A percentile compares a stretch with the other conserved stretches of the same genome.
These are phyloP conservation scores for Pristionchus arcanus DNA, from an alignment of 2,888 invertebrate species.

Conservation along the genomic window DNA sequence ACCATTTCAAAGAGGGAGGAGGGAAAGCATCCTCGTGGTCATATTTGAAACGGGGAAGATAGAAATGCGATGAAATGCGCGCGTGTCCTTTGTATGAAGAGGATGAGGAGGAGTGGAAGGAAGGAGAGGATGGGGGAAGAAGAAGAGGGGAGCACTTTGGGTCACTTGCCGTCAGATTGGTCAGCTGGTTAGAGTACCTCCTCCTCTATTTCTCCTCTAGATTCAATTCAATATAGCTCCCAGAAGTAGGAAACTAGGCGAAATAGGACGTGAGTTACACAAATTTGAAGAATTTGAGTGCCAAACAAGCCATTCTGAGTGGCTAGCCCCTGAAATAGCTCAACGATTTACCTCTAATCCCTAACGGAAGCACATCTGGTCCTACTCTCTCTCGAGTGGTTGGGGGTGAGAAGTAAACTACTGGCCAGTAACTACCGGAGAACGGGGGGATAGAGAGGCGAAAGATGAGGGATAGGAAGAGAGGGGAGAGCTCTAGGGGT, in stretches of 20 bases:
- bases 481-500: background rate
- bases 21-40: constrained; percentile 11
- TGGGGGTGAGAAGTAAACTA: background rate
- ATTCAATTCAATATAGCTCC: no score
- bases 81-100: constrained; percentile 5
- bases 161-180: constrained; percentile 34
- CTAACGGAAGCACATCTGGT: background rate
- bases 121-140: background rate
- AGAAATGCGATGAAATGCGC: background rate
- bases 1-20: background rate
- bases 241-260: no score
- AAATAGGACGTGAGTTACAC: no score
- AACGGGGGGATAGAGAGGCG: background rate
- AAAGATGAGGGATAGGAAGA: background rate
- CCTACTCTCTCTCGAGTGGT: background rate
- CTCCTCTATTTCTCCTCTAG: background rate
- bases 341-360: background rate
- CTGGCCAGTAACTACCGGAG: background rate
- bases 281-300: no score
- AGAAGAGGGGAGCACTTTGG: background rate
- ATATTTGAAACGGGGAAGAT: background rate
- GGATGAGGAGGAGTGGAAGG: background rate
- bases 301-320: no score
- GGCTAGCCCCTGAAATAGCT: no score
- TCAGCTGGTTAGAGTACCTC: constrained; percentile 1